phyloP scores from a whole-genome alignment of 2,113 vertebrate genomes.

The Pelmatolapia mariae region DNA sequence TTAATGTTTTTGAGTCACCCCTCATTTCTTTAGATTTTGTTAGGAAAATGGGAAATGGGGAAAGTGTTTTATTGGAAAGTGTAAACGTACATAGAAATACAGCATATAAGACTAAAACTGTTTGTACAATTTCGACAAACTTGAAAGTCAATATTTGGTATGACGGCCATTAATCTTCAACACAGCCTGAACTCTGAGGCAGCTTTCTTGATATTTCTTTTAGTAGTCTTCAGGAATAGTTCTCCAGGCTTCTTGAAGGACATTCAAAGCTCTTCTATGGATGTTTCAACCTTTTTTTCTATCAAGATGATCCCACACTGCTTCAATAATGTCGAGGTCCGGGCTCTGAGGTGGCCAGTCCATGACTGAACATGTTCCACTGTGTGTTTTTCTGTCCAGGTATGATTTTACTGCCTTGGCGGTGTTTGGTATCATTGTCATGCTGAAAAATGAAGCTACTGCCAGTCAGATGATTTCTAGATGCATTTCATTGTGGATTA shows the following conservation, averaged over 20 bases:
- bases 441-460: neutral
- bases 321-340: neutral
- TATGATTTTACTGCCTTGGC: neutral
- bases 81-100: neutral
- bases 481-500: neutral
- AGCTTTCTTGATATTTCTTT: neutral
- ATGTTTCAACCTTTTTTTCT: neutral
- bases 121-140: neutral
- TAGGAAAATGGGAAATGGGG: neutral
- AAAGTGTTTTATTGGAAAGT: neutral
- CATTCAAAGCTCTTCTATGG: neutral
- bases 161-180: neutral
- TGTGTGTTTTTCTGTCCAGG: neutral
- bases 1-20: neutral
- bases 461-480: neutral
- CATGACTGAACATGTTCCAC: neutral
- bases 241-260: neutral
- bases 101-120: neutral
- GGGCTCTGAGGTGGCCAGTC: neutral
- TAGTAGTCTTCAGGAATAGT: neutral
- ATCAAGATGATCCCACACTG: neutral
- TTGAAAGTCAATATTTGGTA: neutral
- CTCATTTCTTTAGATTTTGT: neutral
- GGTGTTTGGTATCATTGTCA: neutral
- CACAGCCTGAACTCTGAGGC: neutral